These are phyloP conservation scores for Coreoperca whiteheadi DNA, from an alignment of 2,113 vertebrate species.

Conservation along the genomic window DNA sequence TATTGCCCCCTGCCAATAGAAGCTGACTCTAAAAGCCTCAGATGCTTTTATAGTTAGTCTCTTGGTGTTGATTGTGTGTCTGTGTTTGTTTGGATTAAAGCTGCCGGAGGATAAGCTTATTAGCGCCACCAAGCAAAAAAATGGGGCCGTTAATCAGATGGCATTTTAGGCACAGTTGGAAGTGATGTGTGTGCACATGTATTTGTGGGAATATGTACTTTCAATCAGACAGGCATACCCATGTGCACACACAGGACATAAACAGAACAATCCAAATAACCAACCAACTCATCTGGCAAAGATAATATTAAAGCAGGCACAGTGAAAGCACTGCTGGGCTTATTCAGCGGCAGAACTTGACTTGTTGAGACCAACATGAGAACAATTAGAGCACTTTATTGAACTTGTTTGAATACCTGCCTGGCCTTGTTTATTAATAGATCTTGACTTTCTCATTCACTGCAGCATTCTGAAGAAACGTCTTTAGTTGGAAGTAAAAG, in stretches of 20 bases:
- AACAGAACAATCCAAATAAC: slow-evolving; percentile 42
- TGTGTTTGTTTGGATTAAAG: slow-evolving; percentile 60
- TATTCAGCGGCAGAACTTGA: slow-evolving; percentile 41
- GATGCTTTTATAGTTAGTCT: slow-evolving; percentile 53
- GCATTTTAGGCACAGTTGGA: slow-evolving; percentile 62
- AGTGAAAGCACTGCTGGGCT: slow-evolving; percentile 41
- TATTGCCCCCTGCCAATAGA: slow-evolving; percentile 23
- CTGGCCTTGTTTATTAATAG: slow-evolving; percentile 40
- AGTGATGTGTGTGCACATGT: slow-evolving; percentile 21
- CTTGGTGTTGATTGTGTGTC: slow-evolving; percentile 23
- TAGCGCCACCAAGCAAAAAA: slow-evolving; percentile 50
- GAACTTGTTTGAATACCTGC: slow-evolving; percentile 37
- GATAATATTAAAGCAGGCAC: slow-evolving; percentile 30
- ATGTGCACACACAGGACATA: not conserved
- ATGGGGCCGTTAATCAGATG: slow-evolving; percentile 62
- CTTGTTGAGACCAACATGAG: slow-evolving; percentile 46
- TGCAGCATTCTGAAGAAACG: not conserved
- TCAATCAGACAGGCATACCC: slow-evolving; percentile 6
- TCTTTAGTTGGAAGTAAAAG: not conserved
- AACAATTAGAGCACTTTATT: slow-evolving; percentile 36
- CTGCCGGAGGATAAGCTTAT: slow-evolving; percentile 61
- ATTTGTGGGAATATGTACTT: slow-evolving; percentile 30
- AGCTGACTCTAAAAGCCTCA: slow-evolving; percentile 38
- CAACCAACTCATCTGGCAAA: slow-evolving; percentile 44
- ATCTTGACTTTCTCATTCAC: slow-evolving; percentile 14